A percentile compares a stretch with the other conserved stretches of the same genome.
Conservation (phyloP, 2,888 invertebrate genomes). For the Euspilapteryx auroguttella region DNA sequence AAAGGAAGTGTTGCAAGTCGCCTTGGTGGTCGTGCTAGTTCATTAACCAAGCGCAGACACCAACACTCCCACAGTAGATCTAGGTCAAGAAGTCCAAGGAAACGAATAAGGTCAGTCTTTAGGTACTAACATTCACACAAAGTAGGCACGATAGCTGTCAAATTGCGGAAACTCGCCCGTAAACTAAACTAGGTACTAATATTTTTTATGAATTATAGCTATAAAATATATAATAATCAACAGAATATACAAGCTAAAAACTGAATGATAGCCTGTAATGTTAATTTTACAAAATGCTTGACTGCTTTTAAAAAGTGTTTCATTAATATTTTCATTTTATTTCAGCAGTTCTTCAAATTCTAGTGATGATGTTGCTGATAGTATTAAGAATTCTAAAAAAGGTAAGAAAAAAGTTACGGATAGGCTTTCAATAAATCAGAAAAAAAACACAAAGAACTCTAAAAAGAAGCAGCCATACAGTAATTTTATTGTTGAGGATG, state of each 20-base stretch:
- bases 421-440: slow-evolving; percentile 51
- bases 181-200: no score
- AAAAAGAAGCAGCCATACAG: slow-evolving; percentile 66
- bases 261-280: no score
- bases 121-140: no score
- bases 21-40: slow-evolving; percentile 24
- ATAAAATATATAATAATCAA: no score
- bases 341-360: slow-evolving; percentile 55
- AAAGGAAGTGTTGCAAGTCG: slow-evolving; percentile 18
- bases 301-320: no score
- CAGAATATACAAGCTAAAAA: no score
- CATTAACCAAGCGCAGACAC: slow-evolving; percentile 33
- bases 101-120: slow-evolving; percentile 45
- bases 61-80: slow-evolving; percentile 36
- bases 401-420: slow-evolving; percentile 58
- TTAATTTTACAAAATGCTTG: no score
- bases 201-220: no score
- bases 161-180: no score
- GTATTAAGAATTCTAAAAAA: slow-evolving; percentile 28
- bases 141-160: no score
- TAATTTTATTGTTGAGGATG: slow-evolving; percentile 66
- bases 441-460: slow-evolving; percentile 49
- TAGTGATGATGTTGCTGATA: slow-evolving; percentile 56
- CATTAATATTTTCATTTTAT: no score
- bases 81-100: slow-evolving; percentile 52